Percentiles rank a stretch among this genome's conserved stretches.
These are phyloP conservation scores for Hydropsyche tenuis DNA, from an alignment of 1,140 invertebrate genomes.

Conservation along the genomic window DNA sequence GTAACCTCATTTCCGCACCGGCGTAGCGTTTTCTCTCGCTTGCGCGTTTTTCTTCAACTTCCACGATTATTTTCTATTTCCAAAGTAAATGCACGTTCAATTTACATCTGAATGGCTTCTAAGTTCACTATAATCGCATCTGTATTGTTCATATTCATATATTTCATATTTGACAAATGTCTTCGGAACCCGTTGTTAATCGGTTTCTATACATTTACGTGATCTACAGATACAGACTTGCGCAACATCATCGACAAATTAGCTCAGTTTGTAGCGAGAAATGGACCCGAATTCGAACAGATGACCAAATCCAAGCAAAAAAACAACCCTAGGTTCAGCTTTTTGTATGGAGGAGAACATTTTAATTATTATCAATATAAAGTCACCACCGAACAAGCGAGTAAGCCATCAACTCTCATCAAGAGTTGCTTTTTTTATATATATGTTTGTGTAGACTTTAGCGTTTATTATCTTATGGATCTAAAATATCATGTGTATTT, in stretches of 20 bases:
- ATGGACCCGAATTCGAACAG: slow-evolving; percentile 97
- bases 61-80: too few species aligned
- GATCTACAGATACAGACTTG: slow-evolving; percentile 80
- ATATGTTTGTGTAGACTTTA: not conserved
- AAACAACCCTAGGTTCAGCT: slow-evolving; percentile 95
- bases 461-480: not conserved
- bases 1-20: not conserved
- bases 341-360: slow-evolving; percentile 94
- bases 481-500: too few species aligned
- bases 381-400: slow-evolving; percentile 88
- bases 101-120: too few species aligned
- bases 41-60: slow-evolving; percentile 37
- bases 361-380: slow-evolving; percentile 97
- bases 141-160: too few species aligned
- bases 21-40: not conserved
- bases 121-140: too few species aligned
- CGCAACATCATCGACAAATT: slow-evolving; percentile 98
- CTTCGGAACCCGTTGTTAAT: too few species aligned
- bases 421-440: not conserved
- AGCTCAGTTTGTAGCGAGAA: slow-evolving; percentile 97
- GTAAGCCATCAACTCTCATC: slow-evolving; percentile 65
- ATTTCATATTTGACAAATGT: too few species aligned
- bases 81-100: too few species aligned
- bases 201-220: too few species aligned
- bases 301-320: slow-evolving; percentile 98